Base-by-base conservation (phyloP, 2,888 invertebrate genomes). In the Polyommatus icarus region DNA sequence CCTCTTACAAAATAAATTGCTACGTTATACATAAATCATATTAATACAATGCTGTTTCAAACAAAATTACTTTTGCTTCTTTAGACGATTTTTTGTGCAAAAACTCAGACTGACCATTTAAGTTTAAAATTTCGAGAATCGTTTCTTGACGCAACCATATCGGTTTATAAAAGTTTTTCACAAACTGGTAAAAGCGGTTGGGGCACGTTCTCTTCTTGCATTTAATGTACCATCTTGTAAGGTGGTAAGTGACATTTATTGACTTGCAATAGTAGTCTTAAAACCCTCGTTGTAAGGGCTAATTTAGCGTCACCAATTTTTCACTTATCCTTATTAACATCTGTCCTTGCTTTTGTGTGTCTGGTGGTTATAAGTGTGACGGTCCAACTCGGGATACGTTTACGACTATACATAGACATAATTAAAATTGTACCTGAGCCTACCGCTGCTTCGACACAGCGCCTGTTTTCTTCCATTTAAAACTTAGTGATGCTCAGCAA, bases 161-260 rank as follows among this genome's bases (percentile, higher is more conserved):
- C 81, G 80, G 80, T 84, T 87, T 80, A 75, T 77, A 77, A 73
- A 81, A 80, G 77, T 82, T 90, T 90, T 92, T 89, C 87, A 88
- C 86, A 83, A 89, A 89, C 88, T 85, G 87, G 89, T 89, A 88
- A 90, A 90, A 91, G 92, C 89, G 89, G 93, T 93, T 88, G 85
- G 91, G 90, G 90, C 93, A 91, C 91, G 93, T 92, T 93, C 91
- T 93, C 89, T 85, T 87, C 88, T 90, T 90, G 90, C 90, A 87
- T 89, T 89, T 87, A 24, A 87, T 83, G 80, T 81, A 81, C 79
- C 82, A 80, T 79, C 81, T 71, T 80, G 87, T 84, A 91, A 90
- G 87, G 87, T 84, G 83, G 80, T 85, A 87, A 89, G 84, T 82
- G 84, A 84, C 83, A 78, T 80, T 78, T 73, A 81, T 77, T 80